These are phyloP conservation scores for Sciurus carolinensis DNA, from an alignment of 2,797 vertebrate genomes.

Conservation along the genomic window DNA sequence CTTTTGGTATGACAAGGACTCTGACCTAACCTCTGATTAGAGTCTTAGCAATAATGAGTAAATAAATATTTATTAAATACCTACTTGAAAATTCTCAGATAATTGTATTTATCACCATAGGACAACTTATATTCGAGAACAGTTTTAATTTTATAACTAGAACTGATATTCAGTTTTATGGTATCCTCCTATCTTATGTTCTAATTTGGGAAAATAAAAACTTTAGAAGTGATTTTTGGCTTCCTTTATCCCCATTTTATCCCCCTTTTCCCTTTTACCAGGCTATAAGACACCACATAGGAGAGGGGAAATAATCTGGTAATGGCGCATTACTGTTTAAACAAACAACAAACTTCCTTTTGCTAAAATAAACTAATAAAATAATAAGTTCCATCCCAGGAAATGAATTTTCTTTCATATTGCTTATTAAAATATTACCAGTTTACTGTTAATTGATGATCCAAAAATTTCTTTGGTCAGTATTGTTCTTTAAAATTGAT, in stretches of 20 bases:
- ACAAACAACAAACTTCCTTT: not conserved
- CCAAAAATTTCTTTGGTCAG: not conserved
- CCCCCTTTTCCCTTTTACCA: not conserved
- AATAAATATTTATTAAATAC: not conserved
- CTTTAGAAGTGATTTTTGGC: not conserved
- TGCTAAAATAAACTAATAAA: slow-evolving; percentile 29
- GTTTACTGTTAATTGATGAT: not conserved
- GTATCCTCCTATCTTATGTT: not conserved
- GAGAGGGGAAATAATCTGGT: not conserved
- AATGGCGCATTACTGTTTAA: not conserved
- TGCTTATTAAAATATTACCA: not conserved
- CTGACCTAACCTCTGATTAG: slow-evolving; percentile 16
- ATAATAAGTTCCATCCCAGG: not conserved
- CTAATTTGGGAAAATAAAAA: not conserved
- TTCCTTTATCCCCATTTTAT: not conserved
- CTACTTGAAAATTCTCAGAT: not conserved
- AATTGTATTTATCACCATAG: not conserved
- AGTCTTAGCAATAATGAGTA: slow-evolving; percentile 26
- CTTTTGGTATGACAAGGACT: not conserved
- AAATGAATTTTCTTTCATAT: not conserved
- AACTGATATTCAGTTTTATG: not conserved
- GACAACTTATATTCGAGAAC: not conserved
- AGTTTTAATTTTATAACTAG: slow-evolving; percentile 3
- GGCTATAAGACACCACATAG: not conserved
- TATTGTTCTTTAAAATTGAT: not conserved